phyloP scores from a whole-genome alignment of 2,888 invertebrate species.

The Heliconius cydno region DNA sequence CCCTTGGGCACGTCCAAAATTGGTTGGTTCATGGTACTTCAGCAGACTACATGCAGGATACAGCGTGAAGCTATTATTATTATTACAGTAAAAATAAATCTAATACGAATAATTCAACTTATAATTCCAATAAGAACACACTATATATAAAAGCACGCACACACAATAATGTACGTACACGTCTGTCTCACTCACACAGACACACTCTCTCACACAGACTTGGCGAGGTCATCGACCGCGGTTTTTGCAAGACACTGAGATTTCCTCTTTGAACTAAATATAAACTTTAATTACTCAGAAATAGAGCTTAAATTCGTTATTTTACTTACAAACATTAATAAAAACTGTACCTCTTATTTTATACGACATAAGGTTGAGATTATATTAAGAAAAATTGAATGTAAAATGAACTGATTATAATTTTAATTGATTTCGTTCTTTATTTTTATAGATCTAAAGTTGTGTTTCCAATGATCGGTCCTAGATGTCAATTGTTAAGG shows the following conservation, averaged over 20 bases:
- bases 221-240: slow-evolving; percentile 59
- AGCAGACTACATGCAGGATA: too few species aligned
- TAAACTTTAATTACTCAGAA: slow-evolving; percentile 6
- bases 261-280: slow-evolving; percentile 38
- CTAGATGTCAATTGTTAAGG: slow-evolving; percentile 48
- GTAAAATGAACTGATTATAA: not conserved
- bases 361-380: not conserved
- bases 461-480: slow-evolving; percentile 26
- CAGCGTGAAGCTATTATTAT: not conserved
- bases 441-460: slow-evolving; percentile 25
- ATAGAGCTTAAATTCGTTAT: slow-evolving; percentile 31
- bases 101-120: not conserved
- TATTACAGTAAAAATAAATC: not conserved
- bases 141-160: slow-evolving; percentile 38
- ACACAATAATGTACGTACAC: slow-evolving; percentile 28
- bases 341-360: slow-evolving; percentile 1
- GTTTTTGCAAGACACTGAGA: slow-evolving; percentile 61
- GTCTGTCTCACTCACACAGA: slow-evolving; percentile 43
- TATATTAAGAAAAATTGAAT: not conserved
- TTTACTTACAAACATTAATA: not conserved
- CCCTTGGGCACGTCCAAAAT: too few species aligned
- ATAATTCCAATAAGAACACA: slow-evolving; percentile 14
- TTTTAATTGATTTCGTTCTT: slow-evolving; percentile 31
- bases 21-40: too few species aligned
- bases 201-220: slow-evolving; percentile 22